Evolutionary conservation across 2,888 invertebrate species (phyloP), one percentile per base, ranked within the genome.

Genomic region (Eristalinus sepulchralis): DNA sequence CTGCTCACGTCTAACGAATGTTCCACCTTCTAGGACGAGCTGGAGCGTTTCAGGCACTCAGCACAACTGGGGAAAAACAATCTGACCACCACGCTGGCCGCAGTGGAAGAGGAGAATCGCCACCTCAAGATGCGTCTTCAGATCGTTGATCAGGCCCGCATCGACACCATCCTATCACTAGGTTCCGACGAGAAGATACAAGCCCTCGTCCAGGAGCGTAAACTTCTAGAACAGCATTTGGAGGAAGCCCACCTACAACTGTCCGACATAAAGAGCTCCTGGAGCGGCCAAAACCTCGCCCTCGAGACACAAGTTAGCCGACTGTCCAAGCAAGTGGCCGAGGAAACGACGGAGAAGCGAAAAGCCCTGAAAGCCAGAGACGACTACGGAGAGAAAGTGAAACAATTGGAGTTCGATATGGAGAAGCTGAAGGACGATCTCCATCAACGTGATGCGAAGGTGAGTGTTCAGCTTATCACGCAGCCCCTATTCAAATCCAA

Each of bases 301-400:
- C 93, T 98, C 55, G 98, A 98, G 91, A 97, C 97, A n/a, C 98
- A 98, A 95, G 96, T 97, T 86, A 96, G 96, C 89, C 95, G 97
- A 83, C 92, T 97, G 82, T 97, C 96, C 89, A 94, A 96, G 80
- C 97, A 96, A 92, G 97, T 96, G 36, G 97, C 96, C 53, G 97
- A 96, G 90, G 97, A 97, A 92, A 96, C 97, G 27, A 94, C 96
- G 4, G 97, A 97, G 90, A 94, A 97, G 88, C 94, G 97, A 89
- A 94, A 96, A 88, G 96, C 96, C 0, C 95, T 96, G 63, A 94
- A 94, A 66, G 95, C 96, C 88, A 95, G 95, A 89, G 95, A 95
- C 89, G 94, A 94, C 88, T 93, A 96, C 88, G 94, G 94, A 85
- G 95, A 96, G 88, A 94, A 94, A 91, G 93, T 96, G 2, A 93